phyloP scores from a whole-genome alignment of 2,113 vertebrate genomes.

The Bos indicus region DNA sequence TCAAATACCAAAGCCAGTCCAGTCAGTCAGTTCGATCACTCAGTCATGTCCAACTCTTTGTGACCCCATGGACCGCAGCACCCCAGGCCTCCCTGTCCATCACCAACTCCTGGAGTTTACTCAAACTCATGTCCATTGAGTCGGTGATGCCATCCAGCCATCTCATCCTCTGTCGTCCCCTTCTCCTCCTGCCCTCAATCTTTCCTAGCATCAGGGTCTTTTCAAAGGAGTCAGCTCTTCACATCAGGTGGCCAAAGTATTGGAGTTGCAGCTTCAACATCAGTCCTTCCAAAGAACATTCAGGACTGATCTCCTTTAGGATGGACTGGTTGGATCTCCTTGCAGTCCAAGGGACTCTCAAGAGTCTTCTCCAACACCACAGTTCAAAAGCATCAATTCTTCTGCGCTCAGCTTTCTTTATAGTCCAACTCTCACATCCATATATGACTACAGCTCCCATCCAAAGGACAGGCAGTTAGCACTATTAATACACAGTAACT shows the following conservation, averaged over 20 bases:
- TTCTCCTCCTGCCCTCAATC: background rate
- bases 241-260: background rate
- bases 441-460: background rate
- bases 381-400: background rate
- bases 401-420: background rate
- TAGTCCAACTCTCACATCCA: background rate
- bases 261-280: background rate
- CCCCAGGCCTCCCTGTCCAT: background rate
- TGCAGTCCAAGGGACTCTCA: background rate
- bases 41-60: rapidly evolving
- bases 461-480: background rate
- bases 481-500: background rate
- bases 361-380: background rate
- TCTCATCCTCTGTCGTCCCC: background rate
- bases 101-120: rapidly evolving
- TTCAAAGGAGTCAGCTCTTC: background rate
- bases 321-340: background rate
- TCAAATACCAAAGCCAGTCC: background rate
- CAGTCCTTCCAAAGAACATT: background rate
- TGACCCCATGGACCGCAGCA: background rate
- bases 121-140: background rate
- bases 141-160: background rate
- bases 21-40: background rate
- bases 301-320: background rate
- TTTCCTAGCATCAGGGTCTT: background rate